Evolutionary conservation across 2,888 invertebrate species (phyloP), one percentile per base, ranked within the genome.

Genomic region (Melipona beecheii): DNA sequence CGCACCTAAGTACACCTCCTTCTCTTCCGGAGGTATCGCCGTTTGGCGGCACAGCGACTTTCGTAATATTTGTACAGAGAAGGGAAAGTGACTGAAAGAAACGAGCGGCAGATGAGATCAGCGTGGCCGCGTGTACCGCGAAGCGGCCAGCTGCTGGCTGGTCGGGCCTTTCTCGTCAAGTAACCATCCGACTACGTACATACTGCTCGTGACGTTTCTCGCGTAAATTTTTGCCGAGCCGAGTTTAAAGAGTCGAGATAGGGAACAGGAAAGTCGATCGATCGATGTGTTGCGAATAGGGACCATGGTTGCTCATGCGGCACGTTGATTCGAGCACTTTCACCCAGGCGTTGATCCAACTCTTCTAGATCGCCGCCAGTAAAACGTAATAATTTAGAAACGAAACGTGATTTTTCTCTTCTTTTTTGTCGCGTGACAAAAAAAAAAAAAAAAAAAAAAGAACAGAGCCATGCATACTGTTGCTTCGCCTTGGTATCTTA

Each of bases 251-350:
- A 27, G 50, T 58, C 17, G 1, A 5, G 2, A 58, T 56, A 17
- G 21, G 54, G 74, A 85, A 74, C 80, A 79, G 82, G 87, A 81
- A 89, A 88, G 81, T 81, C 85, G 78, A 87, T 71, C 79, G 72
- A 78, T 78, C 81, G 68, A 75, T 71, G 81, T 43, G 43, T 79
- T 60, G 66, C 77, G 70, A 60, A 75, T 81, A 86, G 72, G 71
- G 83, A n/a, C 75, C 64, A 62, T 69, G 69, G 62, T 64, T 80
- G 89, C 60, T 84, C 87, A 81, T 84, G 89, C 89, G 87, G 87
- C 77, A 84, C 77, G 73, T 15, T 15, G 71, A 81, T 84, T 75
- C 80, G 60, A 80, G 36, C 82, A 85, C 89, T 87, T 87, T 87
- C 89, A 89, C 87, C 80, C 27, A 73, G 87, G 56, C 49, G 70